A percentile compares a stretch with the other conserved stretches of the same genome.
phyloP scores from a whole-genome alignment of 1,140 invertebrate species.

The Drosophila repleta region DNA sequence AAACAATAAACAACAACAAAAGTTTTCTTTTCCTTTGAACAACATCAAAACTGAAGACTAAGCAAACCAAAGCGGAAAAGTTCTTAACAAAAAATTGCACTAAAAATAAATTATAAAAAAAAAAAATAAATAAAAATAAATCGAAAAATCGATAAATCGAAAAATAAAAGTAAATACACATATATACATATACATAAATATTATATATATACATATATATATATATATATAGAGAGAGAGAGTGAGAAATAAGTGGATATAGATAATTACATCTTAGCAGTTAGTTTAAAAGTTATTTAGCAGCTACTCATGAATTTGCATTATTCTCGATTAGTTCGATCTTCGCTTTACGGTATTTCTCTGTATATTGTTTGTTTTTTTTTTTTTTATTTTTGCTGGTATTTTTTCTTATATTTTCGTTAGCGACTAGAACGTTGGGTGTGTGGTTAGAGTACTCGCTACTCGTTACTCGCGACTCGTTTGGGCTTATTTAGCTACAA shows the following conservation, averaged over 20 bases:
- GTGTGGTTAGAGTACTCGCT: conserved; percentile 15
- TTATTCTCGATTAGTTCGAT: no score
- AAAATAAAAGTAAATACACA: conserved; percentile 17
- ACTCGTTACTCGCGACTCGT: conserved; percentile 29
- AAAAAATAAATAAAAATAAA: conserved; percentile 7
- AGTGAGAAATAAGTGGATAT: conserved; percentile 51
- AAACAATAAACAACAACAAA: conserved; percentile 2
- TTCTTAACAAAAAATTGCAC: no score
- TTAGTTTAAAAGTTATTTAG: conserved; percentile 72
- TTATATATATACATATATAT: conserved; percentile 36
- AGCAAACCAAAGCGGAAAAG: background rate
- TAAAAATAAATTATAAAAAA: background rate
- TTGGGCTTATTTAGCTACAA: conserved; percentile 1
- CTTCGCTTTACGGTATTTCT: no score
- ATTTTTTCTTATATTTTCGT: conserved; percentile 15
- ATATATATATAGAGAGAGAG: conserved; percentile 42
- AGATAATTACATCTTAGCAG: conserved; percentile 81
- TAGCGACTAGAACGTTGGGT: conserved; percentile 24
- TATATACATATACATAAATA: conserved; percentile 47
- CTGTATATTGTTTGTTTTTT: conserved; percentile 44
- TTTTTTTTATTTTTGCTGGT: conserved; percentile 30
- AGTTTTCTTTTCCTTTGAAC: background rate
- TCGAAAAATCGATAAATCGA: no score
- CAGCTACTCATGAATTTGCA: conserved; percentile 55
- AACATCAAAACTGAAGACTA: background rate